These are phyloP conservation scores for Brachyrhaphis roseni DNA, from an alignment of 2,797 vertebrate species.

Conservation along the genomic window DNA sequence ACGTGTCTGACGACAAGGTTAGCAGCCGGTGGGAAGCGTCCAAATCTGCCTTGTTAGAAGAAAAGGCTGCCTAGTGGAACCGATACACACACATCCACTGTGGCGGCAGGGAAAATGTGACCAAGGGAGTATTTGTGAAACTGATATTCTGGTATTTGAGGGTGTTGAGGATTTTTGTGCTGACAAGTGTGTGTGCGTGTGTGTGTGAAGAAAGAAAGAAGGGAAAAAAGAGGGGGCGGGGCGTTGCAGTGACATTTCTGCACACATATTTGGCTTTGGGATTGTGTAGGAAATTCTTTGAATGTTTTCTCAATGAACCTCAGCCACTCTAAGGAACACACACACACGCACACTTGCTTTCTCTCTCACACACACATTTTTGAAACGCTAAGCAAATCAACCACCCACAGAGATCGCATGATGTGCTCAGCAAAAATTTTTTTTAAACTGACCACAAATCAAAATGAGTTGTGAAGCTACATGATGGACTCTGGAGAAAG, in stretches of 20 bases:
- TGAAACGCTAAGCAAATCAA: constrained; percentile 46
- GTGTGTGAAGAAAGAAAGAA: neutral
- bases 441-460: constrained; percentile 53
- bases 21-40: constrained; percentile 47
- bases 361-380: constrained; percentile 5
- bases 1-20: constrained; percentile 44
- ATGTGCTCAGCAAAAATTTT: constrained; percentile 38
- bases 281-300: constrained; percentile 76
- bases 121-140: constrained; percentile 50
- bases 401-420: constrained; percentile 50
- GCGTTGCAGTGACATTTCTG: constrained; percentile 37
- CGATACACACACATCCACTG: constrained; percentile 58
- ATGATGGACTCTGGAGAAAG: constrained; percentile 10
- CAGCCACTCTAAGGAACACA: constrained; percentile 25
- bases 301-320: constrained; percentile 71
- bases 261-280: constrained; percentile 53
- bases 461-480: constrained; percentile 16
- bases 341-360: neutral
- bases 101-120: constrained; percentile 32
- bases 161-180: constrained; percentile 45
- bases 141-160: constrained; percentile 55
- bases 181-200: constrained; percentile 16
- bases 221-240: neutral
- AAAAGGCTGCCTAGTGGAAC: constrained; percentile 33
- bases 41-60: constrained; percentile 51